Evolutionary conservation across 2,797 vertebrate genomes (phyloP).

Genomic region (Eulemur mongoz): DNA sequence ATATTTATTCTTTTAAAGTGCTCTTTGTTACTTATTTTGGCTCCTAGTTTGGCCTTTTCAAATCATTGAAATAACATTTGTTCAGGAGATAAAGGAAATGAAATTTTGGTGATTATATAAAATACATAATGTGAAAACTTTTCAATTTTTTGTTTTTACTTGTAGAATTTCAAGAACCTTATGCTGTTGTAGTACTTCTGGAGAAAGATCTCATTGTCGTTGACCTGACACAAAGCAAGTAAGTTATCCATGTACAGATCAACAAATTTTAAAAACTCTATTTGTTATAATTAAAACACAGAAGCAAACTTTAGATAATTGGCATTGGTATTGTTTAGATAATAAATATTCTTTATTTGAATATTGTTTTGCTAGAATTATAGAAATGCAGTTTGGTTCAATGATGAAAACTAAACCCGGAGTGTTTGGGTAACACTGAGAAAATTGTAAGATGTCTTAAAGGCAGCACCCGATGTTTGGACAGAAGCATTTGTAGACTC

Average conservation of each 20-base stretch:
- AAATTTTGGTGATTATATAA: slow-evolving; percentile 35
- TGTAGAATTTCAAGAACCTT: slow-evolving; percentile 98
- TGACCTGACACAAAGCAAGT: slow-evolving; percentile 98
- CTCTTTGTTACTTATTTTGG: slow-evolving; percentile 2
- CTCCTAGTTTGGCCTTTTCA: slow-evolving; percentile 47
- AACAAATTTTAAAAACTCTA: neutral
- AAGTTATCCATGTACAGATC: slow-evolving; percentile 80
- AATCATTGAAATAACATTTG: slow-evolving; percentile 52
- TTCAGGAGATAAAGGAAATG: slow-evolving; percentile 26
- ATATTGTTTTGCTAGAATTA: slow-evolving; percentile 22
- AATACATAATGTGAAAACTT: slow-evolving; percentile 60
- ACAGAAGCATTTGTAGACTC: neutral
- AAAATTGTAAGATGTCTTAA: neutral
- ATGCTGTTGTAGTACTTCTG: slow-evolving; percentile 96
- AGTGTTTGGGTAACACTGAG: neutral
- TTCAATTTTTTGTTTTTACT: slow-evolving; percentile 60
- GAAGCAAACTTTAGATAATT: slow-evolving; percentile 9
- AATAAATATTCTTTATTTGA: slow-evolving; percentile 46
- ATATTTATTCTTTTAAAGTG: neutral
- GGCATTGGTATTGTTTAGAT: slow-evolving; percentile 34
- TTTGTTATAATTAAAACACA: slow-evolving; percentile 29
- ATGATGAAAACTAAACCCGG: slow-evolving; percentile 9
- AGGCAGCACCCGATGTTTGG: neutral
- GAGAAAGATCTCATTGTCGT: slow-evolving; percentile 98
- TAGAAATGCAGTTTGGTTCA: slow-evolving; percentile 24